These are phyloP conservation scores for Myanophis thanlyinensis DNA, from an alignment of 2,113 vertebrate species.

Conservation along the genomic window DNA sequence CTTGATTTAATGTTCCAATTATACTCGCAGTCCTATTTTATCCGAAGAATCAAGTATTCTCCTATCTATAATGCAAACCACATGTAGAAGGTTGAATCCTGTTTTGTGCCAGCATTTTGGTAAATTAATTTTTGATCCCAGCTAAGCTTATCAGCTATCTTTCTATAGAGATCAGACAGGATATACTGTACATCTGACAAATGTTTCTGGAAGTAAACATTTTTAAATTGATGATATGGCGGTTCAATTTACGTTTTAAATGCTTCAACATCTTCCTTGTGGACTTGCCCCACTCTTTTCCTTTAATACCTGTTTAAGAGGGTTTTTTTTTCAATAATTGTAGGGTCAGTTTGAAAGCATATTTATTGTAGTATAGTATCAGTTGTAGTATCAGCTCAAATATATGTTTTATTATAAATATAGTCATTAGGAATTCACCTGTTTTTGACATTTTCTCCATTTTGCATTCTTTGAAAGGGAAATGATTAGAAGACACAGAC, in stretches of 20 bases:
- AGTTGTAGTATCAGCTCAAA: neutral
- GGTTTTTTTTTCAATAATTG: neutral
- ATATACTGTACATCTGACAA: neutral
- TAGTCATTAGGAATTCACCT: neutral
- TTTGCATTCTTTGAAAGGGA: neutral
- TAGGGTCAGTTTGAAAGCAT: neutral
- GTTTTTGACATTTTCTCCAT: neutral
- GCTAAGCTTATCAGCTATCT: neutral
- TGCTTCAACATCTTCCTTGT: neutral
- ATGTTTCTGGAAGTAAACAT: neutral
- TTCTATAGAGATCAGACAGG: neutral
- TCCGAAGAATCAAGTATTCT: neutral
- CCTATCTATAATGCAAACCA: neutral
- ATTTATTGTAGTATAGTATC: neutral
- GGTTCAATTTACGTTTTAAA: neutral
- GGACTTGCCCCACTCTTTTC: neutral
- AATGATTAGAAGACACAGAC: neutral
- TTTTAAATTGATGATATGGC: neutral
- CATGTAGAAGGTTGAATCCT: neutral
- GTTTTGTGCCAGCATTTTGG: neutral
- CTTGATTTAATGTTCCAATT: conserved; percentile 17
- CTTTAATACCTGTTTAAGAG: neutral
- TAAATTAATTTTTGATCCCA: neutral
- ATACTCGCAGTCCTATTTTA: neutral
- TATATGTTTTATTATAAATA: neutral